Conservation (phyloP, 2,113 vertebrate genomes). For the Poeciliopsis turrubarensis region DNA sequence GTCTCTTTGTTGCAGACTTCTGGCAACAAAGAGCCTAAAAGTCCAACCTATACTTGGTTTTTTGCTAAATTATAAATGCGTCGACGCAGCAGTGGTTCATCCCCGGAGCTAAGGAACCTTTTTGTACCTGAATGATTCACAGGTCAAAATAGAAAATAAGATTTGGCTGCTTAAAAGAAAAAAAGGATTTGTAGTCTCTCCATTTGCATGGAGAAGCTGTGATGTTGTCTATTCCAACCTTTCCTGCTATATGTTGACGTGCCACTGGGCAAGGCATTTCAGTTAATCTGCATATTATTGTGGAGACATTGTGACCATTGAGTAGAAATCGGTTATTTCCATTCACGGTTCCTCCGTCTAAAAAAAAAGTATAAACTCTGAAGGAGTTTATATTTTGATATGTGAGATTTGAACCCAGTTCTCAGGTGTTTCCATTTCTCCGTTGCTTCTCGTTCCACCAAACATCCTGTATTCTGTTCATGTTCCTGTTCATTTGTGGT, state of each 20-base stretch:
- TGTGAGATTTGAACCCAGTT: not conserved
- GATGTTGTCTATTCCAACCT: not conserved
- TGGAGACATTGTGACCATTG: not conserved
- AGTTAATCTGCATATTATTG: not conserved
- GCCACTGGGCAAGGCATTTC: not conserved
- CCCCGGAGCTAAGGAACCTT: not conserved
- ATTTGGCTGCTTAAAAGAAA: not conserved
- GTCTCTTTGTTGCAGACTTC: not conserved
- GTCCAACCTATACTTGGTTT: not conserved
- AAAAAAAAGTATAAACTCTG: too few species aligned
- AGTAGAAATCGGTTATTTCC: not conserved
- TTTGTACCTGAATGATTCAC: not conserved
- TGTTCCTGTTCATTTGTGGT: not conserved
- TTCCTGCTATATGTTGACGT: not conserved
- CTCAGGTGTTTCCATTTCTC: not conserved
- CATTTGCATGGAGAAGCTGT: not conserved
- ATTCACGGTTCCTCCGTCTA: not conserved
- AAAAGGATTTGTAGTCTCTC: not conserved
- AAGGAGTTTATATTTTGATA: not conserved
- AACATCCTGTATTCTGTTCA: constrained; percentile 21
- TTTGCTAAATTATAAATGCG: not conserved
- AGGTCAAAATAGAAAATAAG: not conserved
- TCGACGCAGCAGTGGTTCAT: not conserved
- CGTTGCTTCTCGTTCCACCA: not conserved
- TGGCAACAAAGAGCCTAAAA: not conserved